Evolutionary conservation across 2,888 invertebrate genomes (phyloP).

Genomic region (Ceriagrion tenellum): DNA sequence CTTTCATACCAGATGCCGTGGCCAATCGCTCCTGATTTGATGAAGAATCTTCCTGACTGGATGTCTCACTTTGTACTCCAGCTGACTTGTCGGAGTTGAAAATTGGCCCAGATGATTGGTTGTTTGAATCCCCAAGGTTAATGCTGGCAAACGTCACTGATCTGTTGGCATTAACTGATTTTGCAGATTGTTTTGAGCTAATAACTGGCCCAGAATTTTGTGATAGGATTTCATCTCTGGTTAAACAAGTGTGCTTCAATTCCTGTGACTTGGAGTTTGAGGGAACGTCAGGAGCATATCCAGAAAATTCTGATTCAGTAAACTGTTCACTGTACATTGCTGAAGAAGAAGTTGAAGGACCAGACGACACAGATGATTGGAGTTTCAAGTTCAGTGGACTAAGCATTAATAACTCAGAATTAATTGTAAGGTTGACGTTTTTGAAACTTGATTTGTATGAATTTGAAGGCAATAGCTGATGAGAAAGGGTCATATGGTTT

Average conservation of each 20-base stretch:
- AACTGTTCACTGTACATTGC: not conserved
- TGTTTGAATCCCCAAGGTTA: not conserved
- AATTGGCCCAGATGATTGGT: not conserved
- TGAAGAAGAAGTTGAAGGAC: not conserved
- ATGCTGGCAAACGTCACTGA: not conserved
- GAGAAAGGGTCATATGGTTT: not conserved
- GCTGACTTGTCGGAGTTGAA: not conserved
- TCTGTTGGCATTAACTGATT: not conserved
- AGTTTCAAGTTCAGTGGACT: not conserved
- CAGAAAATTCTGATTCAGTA: not conserved
- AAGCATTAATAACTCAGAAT: slow-evolving; percentile 9
- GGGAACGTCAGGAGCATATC: not conserved
- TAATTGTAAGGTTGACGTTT: not conserved
- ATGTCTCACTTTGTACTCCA: not conserved
- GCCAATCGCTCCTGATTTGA: not conserved
- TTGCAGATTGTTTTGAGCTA: not conserved
- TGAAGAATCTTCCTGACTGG: not conserved
- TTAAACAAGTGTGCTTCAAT: not conserved
- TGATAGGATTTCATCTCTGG: not conserved
- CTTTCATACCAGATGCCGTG: not conserved
- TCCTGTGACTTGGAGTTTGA: not conserved
- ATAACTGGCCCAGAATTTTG: not conserved
- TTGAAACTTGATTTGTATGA: not conserved
- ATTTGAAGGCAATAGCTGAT: not conserved
- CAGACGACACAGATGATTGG: not conserved